Conservation (phyloP, 2,888 invertebrate species). For the Tachina fera region DNA sequence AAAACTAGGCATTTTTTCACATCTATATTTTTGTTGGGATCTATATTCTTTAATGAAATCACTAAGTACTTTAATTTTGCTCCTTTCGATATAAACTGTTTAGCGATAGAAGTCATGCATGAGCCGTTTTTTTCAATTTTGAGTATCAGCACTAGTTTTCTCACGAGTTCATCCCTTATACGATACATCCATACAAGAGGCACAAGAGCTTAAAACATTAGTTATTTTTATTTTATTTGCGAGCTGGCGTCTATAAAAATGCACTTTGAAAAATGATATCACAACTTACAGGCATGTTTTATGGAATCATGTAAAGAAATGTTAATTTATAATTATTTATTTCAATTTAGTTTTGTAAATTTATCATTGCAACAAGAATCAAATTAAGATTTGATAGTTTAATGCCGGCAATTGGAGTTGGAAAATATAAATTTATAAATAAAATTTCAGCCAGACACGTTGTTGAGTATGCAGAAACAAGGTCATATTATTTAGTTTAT, state of each 20-base stretch:
- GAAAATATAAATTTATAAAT: background rate
- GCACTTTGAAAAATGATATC: conserved; percentile 66
- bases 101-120: too few relatives aligned
- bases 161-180: background rate
- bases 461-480: background rate
- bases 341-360: conserved; percentile 41
- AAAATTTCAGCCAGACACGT: background rate
- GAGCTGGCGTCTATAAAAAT: conserved; percentile 63
- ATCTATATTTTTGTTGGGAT: too few relatives aligned
- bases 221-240: conserved; percentile 34
- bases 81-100: too few relatives aligned
- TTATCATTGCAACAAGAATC: conserved; percentile 42
- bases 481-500: background rate
- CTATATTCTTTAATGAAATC: too few relatives aligned
- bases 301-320: conserved; percentile 68
- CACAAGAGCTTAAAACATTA: conserved; percentile 21
- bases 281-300: conserved; percentile 67
- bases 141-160: background rate
- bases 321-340: conserved; percentile 65
- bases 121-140: background rate
- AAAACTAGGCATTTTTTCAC: too few relatives aligned
- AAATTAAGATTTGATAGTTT: conserved; percentile 50
- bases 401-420: conserved; percentile 14
- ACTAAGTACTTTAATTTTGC: too few relatives aligned
- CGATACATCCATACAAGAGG: background rate